Conservation (phyloP, 2,797 vertebrate genomes). For the Florisuga fusca region DNA sequence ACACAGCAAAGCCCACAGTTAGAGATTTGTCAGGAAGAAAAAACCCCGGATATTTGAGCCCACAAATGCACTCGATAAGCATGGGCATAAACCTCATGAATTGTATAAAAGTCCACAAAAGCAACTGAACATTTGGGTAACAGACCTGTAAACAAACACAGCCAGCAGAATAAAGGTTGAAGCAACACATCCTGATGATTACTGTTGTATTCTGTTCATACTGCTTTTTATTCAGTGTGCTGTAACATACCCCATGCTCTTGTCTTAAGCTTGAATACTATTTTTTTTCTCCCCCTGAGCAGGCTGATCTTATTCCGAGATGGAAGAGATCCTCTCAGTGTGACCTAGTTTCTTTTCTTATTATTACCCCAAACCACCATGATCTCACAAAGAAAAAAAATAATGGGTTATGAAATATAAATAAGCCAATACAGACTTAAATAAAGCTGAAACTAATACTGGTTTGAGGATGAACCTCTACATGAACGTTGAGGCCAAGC, state of each 20-base stretch:
- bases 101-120: neutral
- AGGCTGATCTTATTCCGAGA: conserved; percentile 1
- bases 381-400: neutral
- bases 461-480: neutral
- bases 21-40: neutral
- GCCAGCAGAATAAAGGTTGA: neutral
- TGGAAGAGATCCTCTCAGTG: neutral
- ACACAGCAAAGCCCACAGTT: neutral
- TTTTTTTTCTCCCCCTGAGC: neutral
- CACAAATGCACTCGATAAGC: neutral
- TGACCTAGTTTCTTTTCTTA: conserved; percentile 32
- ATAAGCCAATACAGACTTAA: conserved; percentile 23
- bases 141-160: neutral
- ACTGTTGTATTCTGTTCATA: neutral
- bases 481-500: neutral
- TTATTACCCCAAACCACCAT: conserved; percentile 1
- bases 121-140: neutral
- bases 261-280: neutral
- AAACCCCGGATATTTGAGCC: neutral
- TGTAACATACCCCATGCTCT: neutral
- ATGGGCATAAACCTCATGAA: neutral
- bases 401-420: neutral
- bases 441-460: conserved; percentile 1
- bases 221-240: neutral
- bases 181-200: neutral